Evolutionary conservation across 2,888 invertebrate genomes (phyloP).

Genomic region (Lasioglossum lativentre): DNA sequence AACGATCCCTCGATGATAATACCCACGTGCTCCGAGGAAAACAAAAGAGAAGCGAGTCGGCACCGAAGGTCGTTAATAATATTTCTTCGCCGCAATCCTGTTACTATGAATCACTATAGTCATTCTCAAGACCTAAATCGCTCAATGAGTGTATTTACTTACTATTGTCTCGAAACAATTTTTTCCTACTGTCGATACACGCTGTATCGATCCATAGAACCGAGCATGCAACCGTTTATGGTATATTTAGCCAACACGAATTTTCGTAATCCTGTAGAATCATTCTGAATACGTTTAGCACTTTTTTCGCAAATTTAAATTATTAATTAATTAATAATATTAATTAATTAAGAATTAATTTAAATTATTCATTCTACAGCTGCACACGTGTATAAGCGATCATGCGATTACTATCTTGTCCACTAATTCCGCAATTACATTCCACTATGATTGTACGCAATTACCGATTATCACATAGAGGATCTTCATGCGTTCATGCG

Average conservation of each 20-base stretch:
- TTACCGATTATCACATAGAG: background rate
- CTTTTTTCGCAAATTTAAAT: background rate
- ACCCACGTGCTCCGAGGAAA: slow-evolving; percentile 6
- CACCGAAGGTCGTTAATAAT: slow-evolving; percentile 12
- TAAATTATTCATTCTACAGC: background rate
- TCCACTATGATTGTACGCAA: background rate
- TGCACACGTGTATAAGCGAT: background rate
- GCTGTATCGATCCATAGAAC: background rate
- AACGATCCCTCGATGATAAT: slow-evolving; percentile 9
- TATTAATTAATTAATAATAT: no score
- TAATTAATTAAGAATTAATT: no score
- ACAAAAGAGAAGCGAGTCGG: slow-evolving; percentile 8
- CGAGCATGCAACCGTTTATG: background rate
- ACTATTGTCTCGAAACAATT: background rate
- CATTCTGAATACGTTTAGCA: background rate
- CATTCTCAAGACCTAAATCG: background rate
- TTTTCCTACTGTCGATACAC: background rate
- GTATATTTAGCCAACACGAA: background rate
- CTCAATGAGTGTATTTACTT: background rate
- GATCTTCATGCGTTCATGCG: background rate
- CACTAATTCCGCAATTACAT: background rate
- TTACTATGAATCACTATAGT: background rate
- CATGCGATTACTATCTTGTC: background rate
- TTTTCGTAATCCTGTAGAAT: background rate
- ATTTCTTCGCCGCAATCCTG: slow-evolving; percentile 12